These are phyloP conservation scores for Steromphala cineraria DNA, from an alignment of 2,888 invertebrate genomes.

Conservation along the genomic window DNA sequence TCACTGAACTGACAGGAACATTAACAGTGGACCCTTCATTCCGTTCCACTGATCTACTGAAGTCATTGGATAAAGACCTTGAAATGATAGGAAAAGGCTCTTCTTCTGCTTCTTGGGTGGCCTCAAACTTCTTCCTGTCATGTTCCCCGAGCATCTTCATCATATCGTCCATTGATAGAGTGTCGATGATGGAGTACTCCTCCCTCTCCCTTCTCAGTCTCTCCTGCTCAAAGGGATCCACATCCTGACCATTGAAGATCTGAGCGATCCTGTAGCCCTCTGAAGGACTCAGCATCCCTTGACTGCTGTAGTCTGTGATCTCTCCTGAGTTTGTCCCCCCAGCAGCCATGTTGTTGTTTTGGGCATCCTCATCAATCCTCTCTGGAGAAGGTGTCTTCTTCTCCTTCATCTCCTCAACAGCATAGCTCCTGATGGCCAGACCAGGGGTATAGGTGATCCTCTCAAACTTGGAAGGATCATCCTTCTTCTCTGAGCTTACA, in stretches of 20 bases:
- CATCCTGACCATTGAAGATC: not conserved
- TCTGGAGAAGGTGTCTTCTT: slow-evolving; percentile 22
- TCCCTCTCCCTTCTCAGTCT: not conserved
- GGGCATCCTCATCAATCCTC: slow-evolving; percentile 9
- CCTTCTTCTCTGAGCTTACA: not conserved
- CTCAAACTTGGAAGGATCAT: not conserved
- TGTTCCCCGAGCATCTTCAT: slow-evolving; percentile 14
- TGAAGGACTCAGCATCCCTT: not conserved
- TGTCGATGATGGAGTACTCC: slow-evolving; percentile 7
- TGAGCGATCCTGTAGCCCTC: not conserved
- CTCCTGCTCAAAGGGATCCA: not conserved
- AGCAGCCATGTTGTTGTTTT: not conserved
- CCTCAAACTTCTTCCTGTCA: slow-evolving; percentile 11
- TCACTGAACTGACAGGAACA: too few species aligned
- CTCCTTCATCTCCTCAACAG: slow-evolving; percentile 35
- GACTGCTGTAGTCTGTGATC: not conserved
- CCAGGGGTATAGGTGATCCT: slow-evolving; percentile 36
- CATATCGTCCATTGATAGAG: slow-evolving; percentile 10
- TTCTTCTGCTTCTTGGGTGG: not conserved
- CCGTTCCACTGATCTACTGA: too few species aligned
- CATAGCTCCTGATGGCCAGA: slow-evolving; percentile 36
- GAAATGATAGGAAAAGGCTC: not conserved
- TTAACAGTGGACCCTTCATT: too few species aligned
- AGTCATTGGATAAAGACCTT: not conserved
- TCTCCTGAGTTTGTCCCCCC: not conserved